Percentiles rank a stretch among this genome's conserved stretches.
Evolutionary conservation across 2,888 invertebrate species (phyloP).

Genomic region (Tetragonula carbonaria): DNA sequence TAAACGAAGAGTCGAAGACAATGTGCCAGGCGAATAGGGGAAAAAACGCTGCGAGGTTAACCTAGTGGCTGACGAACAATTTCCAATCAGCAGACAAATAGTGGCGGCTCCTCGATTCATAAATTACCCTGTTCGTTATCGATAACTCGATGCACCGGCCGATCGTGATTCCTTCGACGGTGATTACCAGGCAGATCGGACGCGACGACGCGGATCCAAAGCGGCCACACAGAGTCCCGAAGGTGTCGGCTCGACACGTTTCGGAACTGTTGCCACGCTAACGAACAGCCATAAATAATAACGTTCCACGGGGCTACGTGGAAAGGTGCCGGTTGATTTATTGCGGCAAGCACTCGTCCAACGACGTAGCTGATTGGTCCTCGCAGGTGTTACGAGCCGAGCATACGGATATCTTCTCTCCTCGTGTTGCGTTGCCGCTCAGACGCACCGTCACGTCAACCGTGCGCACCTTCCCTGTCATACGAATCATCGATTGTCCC

Average conservation of each 20-base stretch:
- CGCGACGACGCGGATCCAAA: constrained; percentile 65
- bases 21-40: background rate
- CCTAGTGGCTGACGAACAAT: constrained; percentile 37
- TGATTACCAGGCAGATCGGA: constrained; percentile 47
- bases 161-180: constrained; percentile 56
- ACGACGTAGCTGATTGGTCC: constrained; percentile 75
- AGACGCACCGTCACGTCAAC: constrained; percentile 61
- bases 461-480: constrained; percentile 41
- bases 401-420: constrained; percentile 1
- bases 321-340: constrained; percentile 77
- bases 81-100: constrained; percentile 51
- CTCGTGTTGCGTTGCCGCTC: constrained; percentile 11
- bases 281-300: constrained; percentile 79
- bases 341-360: constrained; percentile 60
- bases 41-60: background rate
- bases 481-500: constrained; percentile 48
- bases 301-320: constrained; percentile 63
- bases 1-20: too few species aligned
- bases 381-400: constrained; percentile 71
- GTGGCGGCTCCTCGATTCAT: constrained; percentile 39
- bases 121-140: constrained; percentile 57
- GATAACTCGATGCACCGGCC: constrained; percentile 48
- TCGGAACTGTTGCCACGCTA: constrained; percentile 74
- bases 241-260: constrained; percentile 68
- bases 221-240: constrained; percentile 67